A percentile compares a stretch with the other conserved stretches of the same genome.
These are phyloP conservation scores for Falco peregrinus DNA, from an alignment of 2,797 vertebrate genomes.

Conservation along the genomic window DNA sequence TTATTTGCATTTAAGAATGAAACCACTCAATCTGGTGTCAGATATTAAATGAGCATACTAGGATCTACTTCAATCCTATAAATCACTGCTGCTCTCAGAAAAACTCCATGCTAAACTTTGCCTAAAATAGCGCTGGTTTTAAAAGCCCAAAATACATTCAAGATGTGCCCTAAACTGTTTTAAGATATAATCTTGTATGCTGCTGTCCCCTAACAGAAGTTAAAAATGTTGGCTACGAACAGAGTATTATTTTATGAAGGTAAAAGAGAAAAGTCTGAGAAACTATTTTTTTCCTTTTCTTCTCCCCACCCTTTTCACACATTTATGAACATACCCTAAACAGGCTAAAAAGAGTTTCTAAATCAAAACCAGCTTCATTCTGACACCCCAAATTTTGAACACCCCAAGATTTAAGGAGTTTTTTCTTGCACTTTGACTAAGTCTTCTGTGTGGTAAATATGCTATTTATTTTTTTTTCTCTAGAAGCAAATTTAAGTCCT, in stretches of 20 bases:
- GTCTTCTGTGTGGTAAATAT: not conserved
- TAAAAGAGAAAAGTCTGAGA: not conserved
- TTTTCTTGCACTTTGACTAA: not conserved
- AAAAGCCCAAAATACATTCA: not conserved
- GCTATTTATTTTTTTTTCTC: fast-evolving
- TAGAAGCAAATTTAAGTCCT: not conserved
- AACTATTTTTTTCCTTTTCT: not conserved
- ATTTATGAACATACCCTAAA: not conserved
- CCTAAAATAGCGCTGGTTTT: not conserved
- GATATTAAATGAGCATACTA: not conserved
- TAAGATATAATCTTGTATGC: not conserved
- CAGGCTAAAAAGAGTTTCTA: not conserved
- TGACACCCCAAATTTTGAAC: not conserved
- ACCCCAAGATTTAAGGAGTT: not conserved
- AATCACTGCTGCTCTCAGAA: not conserved
- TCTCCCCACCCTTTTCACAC: not conserved
- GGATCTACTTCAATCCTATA: not conserved
- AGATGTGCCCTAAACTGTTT: not conserved
- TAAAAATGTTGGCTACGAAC: not conserved
- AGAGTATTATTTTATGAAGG: not conserved
- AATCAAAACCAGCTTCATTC: not conserved
- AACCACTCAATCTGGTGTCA: not conserved
- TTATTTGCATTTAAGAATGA: not conserved
- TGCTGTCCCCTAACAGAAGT: not conserved
- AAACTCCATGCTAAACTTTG: not conserved